phyloP scores from a whole-genome alignment of 2,113 vertebrate genomes.

The rat (Rattus norvegicus) region DNA sequence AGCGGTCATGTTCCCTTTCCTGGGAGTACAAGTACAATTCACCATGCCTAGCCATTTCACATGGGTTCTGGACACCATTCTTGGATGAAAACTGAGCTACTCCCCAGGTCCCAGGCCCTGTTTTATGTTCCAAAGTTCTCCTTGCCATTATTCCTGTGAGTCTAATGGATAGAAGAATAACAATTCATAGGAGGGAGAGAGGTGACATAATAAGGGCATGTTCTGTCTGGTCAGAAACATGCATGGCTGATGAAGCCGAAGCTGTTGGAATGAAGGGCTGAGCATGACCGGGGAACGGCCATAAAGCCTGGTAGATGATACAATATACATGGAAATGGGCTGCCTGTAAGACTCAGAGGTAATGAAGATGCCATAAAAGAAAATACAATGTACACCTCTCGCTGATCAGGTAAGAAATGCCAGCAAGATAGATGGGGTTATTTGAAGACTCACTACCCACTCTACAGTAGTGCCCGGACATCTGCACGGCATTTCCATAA shows the following conservation, averaged over 20 bases:
- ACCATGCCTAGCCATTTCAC: not conserved
- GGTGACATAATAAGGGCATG: conserved; percentile 44
- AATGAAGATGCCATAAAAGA: conserved; percentile 74
- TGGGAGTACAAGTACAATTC: not conserved
- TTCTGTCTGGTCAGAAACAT: not conserved
- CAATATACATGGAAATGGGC: conserved; percentile 49
- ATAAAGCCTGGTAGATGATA: conserved; percentile 5
- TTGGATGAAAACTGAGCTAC: not conserved
- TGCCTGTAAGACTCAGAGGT: conserved; percentile 54
- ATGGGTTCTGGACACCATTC: not conserved
- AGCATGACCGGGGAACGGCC: not conserved
- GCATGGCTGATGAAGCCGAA: conserved; percentile 7
- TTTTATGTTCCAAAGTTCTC: not conserved
- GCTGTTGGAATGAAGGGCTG: not conserved
- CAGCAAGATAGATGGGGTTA: conserved; percentile 80
- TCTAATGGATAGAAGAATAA: not conserved
- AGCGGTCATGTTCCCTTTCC: too few species aligned
- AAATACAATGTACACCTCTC: conserved; percentile 70
- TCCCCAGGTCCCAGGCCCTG: not conserved
- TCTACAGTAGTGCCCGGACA: conserved; percentile 61
- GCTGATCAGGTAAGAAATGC: conserved; percentile 78
- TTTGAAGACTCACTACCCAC: conserved; percentile 69
- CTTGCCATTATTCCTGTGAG: not conserved
- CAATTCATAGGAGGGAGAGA: not conserved
- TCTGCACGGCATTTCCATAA: conserved; percentile 81